Conservation (phyloP, 2,797 vertebrate genomes). For the Sylvia borin region DNA sequence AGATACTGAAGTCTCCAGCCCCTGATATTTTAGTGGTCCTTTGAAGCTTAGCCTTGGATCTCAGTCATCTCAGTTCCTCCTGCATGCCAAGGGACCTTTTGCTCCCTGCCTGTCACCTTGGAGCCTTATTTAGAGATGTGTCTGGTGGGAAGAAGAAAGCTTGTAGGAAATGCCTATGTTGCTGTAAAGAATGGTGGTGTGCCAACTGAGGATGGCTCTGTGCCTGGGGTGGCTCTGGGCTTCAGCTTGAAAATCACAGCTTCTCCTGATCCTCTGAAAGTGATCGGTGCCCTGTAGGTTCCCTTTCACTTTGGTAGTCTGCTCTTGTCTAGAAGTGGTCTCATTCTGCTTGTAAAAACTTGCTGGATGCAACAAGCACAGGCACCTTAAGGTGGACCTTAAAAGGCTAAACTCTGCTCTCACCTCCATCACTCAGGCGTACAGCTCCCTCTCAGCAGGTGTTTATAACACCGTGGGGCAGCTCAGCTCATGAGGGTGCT, state of each 20-base stretch:
- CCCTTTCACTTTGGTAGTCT: background rate
- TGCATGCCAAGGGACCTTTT: background rate
- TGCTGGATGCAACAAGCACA: background rate
- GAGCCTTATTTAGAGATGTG: background rate
- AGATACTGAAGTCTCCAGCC: background rate
- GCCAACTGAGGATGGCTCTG: background rate
- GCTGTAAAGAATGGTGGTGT: background rate
- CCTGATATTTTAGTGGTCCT: background rate
- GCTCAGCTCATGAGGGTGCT: background rate
- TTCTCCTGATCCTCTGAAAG: background rate
- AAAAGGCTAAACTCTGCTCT: background rate
- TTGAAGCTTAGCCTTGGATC: background rate
- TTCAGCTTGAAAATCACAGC: background rate
- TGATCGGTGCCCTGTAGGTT: accelerated
- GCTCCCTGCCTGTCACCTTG: background rate
- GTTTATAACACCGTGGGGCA: accelerated
- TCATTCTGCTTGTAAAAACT: background rate
- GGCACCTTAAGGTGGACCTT: background rate
- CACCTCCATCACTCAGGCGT: background rate
- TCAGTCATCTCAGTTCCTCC: background rate
- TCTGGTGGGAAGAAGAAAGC: background rate
- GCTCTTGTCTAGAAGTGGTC: background rate
- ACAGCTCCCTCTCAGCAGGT: background rate
- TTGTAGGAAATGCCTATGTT: background rate
- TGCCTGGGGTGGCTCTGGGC: background rate